Percentiles rank a stretch among this genome's conserved stretches.
Evolutionary conservation across 2,113 vertebrate genomes (phyloP).

Genomic region (Nycticebus coucang): DNA sequence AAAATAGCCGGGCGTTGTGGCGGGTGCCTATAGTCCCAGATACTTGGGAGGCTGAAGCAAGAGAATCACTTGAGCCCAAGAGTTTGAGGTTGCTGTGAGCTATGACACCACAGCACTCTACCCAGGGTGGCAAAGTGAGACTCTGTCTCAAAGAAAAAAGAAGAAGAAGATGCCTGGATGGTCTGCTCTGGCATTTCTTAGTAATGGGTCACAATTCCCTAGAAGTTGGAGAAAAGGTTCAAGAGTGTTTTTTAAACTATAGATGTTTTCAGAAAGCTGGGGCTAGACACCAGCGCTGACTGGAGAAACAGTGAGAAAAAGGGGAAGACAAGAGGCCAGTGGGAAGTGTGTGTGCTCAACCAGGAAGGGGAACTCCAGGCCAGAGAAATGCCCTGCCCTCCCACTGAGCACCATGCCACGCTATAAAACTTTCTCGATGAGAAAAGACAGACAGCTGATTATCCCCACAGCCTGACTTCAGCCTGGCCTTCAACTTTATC

Average conservation of each 20-base stretch:
- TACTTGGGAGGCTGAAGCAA: too few species aligned
- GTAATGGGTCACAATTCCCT: background rate
- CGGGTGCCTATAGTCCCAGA: too few species aligned
- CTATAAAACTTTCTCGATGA: background rate
- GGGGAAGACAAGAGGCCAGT: background rate
- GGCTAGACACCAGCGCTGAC: background rate
- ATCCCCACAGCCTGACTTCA: background rate
- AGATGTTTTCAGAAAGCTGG: background rate
- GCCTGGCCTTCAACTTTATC: background rate
- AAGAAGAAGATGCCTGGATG: background rate
- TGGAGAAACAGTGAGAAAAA: background rate
- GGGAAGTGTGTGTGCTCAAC: background rate
- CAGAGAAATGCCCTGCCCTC: background rate
- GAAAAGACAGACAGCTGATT: background rate
- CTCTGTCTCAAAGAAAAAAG: too few species aligned
- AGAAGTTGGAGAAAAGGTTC: background rate
- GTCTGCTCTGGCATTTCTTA: constrained; percentile 29
- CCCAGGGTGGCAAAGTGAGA: too few species aligned
- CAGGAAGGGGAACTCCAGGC: background rate
- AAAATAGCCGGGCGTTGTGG: too few species aligned
- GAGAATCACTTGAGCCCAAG: too few species aligned
- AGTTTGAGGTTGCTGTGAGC: too few species aligned
- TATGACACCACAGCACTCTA: too few species aligned
- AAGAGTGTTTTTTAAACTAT: background rate
- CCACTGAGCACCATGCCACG: too few species aligned